Base-by-base conservation (phyloP, 2,797 vertebrate genomes). In the Sebastes goodei region DNA sequence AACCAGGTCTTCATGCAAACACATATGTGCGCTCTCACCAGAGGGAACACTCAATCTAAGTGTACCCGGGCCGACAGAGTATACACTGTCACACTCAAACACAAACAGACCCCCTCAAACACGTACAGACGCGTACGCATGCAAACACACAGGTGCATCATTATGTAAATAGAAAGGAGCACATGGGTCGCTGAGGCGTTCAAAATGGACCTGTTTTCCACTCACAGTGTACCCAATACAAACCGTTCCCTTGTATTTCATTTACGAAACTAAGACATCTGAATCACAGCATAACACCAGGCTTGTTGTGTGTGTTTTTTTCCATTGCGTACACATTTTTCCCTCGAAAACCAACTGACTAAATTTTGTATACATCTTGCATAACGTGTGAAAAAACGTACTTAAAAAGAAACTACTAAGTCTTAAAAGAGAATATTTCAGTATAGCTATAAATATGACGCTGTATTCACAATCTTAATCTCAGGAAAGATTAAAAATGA, bases 1-100 rank as follows among this genome's bases (percentile, higher is more conserved):
- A 88, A 87, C 62, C 90, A 89, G 92, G 89, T 88, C 93, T 94
- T 94, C 94, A 94, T 89, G 89, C 95, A 96, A 96, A 96, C 95
- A 95, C 95, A 95, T 94, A 95, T 92, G 92, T 90, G 90, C 64
- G 70, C 91, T 92, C 93, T 94, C 90, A 87, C 92, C 88, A 88
- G 78, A 90, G 88, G 92, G 81, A 91, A 90, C 90, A 87, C 90
- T 93, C 86, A 78, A 81, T 90, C 89, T 94, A 92, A 95, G 88
- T 85, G 84, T 91, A 91, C 73, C 76, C 81, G 10, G 88, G 89
- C 87, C 81, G 74, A 90, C 90, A 81, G 74, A 94, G 92, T 94
- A 95, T 94, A 94, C 89, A 94, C 91, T 91, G 90, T 94, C 83
- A 86, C 89, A 87, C 88, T 89, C 87, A 75, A 88, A 90, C 61